Base-by-base conservation (phyloP, 2,113 vertebrate genomes). In the Nibea albiflora region DNA sequence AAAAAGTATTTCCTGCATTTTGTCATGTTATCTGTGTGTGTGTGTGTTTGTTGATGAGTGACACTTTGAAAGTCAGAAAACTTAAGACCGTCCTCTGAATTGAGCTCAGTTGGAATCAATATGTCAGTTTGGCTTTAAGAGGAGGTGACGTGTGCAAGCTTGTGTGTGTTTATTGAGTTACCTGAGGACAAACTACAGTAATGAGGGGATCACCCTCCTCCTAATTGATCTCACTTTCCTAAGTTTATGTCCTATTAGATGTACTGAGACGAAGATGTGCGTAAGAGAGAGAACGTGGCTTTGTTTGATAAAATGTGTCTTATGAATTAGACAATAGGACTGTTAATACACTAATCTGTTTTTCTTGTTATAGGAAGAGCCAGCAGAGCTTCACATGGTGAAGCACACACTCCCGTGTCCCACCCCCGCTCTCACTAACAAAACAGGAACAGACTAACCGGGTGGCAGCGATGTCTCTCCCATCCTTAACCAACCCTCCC, bases 391-490 rank as follows among this genome's bases (percentile, higher is more conserved):
- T 75, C 82, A 80, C 66, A 76, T 66, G 79, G 65, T 74, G 88
- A 83, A 85, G 49, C 68, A 20, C 63, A 78, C 24, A 61, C 24
- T 64, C 76, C n/a, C 0, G 53, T 65, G 71, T 71, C 74, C 50
- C 50, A 22, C 7, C 12, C 73, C 53, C 1, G 10, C 52, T 80
- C 26, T 66, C 71, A 20, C 54, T 78, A 64, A 77, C 73, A 60
- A 79, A 46, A 53, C 66, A 28, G 83, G 88, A 76, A 81, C 72
- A 31, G 54, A 76, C 74, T 86, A 87, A 88, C 64, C 22, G 17
- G 9, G 49, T 17, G 56, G 54, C 82, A 76, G 86, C 57, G 1
- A 92, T 92, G 93, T 80, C 83, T 56, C 68, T 80, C 49, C 86
- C 80, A 78, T 80, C 80, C 61, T 42, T 44, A 17, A 50, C 57